Evolutionary conservation across 1,140 invertebrate genomes (phyloP), one percentile per base, ranked within the genome.

Genomic region (Uloborus diversus): DNA sequence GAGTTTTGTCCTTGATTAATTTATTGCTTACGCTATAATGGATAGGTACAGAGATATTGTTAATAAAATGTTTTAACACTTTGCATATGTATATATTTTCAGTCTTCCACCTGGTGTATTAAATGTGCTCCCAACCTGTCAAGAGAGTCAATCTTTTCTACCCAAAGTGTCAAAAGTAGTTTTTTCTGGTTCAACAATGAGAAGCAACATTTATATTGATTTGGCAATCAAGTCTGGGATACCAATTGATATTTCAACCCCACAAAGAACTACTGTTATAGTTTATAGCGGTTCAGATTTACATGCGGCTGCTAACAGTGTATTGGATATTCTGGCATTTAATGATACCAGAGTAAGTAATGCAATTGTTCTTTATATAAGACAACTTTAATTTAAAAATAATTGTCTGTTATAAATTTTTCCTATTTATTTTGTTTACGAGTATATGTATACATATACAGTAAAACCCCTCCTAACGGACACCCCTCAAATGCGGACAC

Each of bases 251-350:
- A 5, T 69, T 87, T 81, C 87, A 88, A 5, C 89, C 20, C 85
- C 86, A 56, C 87, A 88, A 42, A 89, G 89, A 81, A 87, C 86
- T 35, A 85, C 88, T 4, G 87, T 90, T 61, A 85, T 90, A 61
- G 86, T 91, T 65, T 90, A 89, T 86, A 90, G 91, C 66, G 85
- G 86, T 61, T 88, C 89, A 25, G 90, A 91, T 85, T 78, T 91
- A 35, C 89, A 91, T 86, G 90, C 89, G 70, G 89, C 90, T 17
- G 88, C 89, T 59, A 89, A 91, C 80, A 86, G 86, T 32, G 85
- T 90, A 3, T 85, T 90, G 14, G 87, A 89, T 88, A 17, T 42
- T 47, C 85, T 89, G 42, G 90, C 88, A 86, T 88, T 88, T 70
- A 88, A 89, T 83, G 87, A 88, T 81, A 89, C 89, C 70, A 87